phyloP scores from a whole-genome alignment of 2,797 vertebrate genomes.

The Thamnophis elegans region DNA sequence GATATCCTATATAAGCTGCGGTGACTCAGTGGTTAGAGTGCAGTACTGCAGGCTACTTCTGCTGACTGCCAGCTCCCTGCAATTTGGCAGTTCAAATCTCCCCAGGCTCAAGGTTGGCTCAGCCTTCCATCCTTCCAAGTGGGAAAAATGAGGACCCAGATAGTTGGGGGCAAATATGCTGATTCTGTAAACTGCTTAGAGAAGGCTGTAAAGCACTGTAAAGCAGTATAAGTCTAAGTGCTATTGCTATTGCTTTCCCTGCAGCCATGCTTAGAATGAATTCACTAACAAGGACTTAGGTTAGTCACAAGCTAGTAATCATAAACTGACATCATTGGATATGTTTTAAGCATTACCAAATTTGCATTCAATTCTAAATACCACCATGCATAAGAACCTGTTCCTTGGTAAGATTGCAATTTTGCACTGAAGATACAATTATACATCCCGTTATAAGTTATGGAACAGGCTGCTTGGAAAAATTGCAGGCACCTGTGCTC shows the following conservation, averaged over 20 bases:
- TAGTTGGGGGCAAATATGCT: too few species aligned
- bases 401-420: not conserved
- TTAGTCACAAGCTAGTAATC: not conserved
- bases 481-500: not conserved
- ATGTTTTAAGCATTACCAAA: not conserved
- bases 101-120: too few species aligned
- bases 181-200: too few species aligned
- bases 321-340: not conserved
- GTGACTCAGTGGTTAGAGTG: too few species aligned
- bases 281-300: not conserved
- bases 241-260: not conserved
- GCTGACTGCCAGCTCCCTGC: too few species aligned
- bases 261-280: not conserved
- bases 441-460: not conserved
- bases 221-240: too few species aligned
- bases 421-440: not conserved
- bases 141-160: too few species aligned
- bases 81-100: too few species aligned
- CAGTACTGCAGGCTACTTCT: too few species aligned
- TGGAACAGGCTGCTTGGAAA: not conserved
- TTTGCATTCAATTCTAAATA: not conserved
- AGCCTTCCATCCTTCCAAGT: too few species aligned
- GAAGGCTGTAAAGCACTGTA: too few species aligned
- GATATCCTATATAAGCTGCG: too few species aligned
- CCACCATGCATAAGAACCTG: not conserved